These are phyloP conservation scores for Xenopus tropicalis DNA, from an alignment of 2,113 vertebrate genomes.

Conservation along the genomic window UCB_Xtro_10.0 CM004443.2:20957501-20958000, in stretches of 20 bases:
- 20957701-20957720: constrained; percentile 8
- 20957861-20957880: background rate
- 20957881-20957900: background rate
- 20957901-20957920: background rate
- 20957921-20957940: too few species aligned
- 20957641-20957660: background rate
- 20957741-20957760: constrained; percentile 12
- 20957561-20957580: constrained; percentile 3
- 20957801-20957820: constrained; percentile 31
- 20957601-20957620: background rate
- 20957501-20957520: constrained; percentile 18
- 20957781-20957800: constrained; percentile 12
- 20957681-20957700: constrained; percentile 6
- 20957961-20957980: too few species aligned
- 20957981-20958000: too few species aligned
- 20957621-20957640: constrained; percentile 17
- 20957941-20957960: too few species aligned
- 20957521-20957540: constrained; percentile 3
- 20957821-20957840: constrained; percentile 1
- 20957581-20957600: background rate
- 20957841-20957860: background rate
- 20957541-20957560: constrained; percentile 14
- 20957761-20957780: constrained; percentile 1
- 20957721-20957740: background rate
- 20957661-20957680: constrained; percentile 29